A percentile compares a stretch with the other conserved stretches of the same genome.
Conservation (phyloP, 2,888 invertebrate species). For the Desoria tigrina region DNA sequence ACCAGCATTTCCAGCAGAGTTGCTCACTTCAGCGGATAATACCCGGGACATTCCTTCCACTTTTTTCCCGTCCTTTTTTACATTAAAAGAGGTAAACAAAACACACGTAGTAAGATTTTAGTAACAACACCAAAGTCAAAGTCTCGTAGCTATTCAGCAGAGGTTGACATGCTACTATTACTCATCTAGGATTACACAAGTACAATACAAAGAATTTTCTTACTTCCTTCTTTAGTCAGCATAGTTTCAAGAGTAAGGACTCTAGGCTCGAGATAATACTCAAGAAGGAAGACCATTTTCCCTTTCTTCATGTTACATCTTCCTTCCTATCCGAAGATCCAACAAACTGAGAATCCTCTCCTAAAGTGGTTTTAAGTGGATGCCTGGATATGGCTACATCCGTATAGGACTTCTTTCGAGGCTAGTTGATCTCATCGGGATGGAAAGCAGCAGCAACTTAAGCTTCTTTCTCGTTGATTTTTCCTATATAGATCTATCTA, state of each 20-base stretch:
- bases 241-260: neutral
- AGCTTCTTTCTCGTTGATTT: conserved; percentile 4
- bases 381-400: neutral
- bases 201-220: conserved; percentile 6
- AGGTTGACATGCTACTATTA: conserved; percentile 7
- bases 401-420: too few species aligned
- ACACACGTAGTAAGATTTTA: neutral
- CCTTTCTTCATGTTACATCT: neutral
- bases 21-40: neutral
- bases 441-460: neutral
- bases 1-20: neutral
- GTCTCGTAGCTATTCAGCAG: neutral
- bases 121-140: conserved; percentile 5
- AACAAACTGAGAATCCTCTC: neutral
- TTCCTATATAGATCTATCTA: neutral
- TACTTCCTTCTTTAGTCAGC: neutral
- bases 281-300: too few species aligned
- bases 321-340: conserved; percentile 2
- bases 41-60: conserved; percentile 7
- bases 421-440: too few species aligned
- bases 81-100: neutral
- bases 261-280: neutral
- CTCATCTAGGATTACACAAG: conserved; percentile 10
- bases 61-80: neutral
- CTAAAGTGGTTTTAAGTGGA: conserved; percentile 9